Evolutionary conservation across 2,113 vertebrate species (phyloP), one percentile per base, ranked within the genome.

Genomic region (Petroica traversi): DNA sequence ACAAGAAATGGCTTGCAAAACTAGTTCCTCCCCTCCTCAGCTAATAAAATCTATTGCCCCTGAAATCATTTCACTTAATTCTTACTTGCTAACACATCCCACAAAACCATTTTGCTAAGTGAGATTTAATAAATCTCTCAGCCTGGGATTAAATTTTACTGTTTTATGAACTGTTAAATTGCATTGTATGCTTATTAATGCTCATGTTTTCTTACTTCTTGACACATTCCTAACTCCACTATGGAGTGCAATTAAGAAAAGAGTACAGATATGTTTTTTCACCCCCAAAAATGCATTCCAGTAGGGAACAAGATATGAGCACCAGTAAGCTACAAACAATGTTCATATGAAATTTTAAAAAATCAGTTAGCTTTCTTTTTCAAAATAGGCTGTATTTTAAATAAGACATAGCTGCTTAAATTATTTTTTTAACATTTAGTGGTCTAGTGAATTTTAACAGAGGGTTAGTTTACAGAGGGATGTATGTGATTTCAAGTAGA

Each of bases 81-180:
- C 93, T 98, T 95, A 96, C 96, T 97, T 97, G 95, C 92, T 98
- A 96, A 95, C 89, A 94, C 93, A 97, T 95, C 91, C 93, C 78
- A 97, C 92, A 97, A 72, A 94, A 93, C 90, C 83, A 96, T 97
- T 98, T 97, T 98, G 87, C 95, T 98, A 94, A 97, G 83, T 97
- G 94, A 98, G 98, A 98, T 99, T 98, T 98, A 98, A 98, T 98
- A 98, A 98, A 99, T 98, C 97, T 98, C 95, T 96, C 94, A 92
- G 95, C 58, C 95, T 94, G 84, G 89, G 97, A 98, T 98, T 98
- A 98, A 98, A 98, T 99, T 99, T 98, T 98, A 98, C 97, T 98
- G 97, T 92, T 98, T 99, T 99, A 99, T 98, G 98, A 98, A 98
- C 98, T 98, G 98, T 98, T 98, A 98, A 98, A 98, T 98, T 98